A percentile compares a stretch with the other conserved stretches of the same genome.
Evolutionary conservation across 2,113 vertebrate genomes (phyloP).

Genomic region (Passer domesticus): DNA sequence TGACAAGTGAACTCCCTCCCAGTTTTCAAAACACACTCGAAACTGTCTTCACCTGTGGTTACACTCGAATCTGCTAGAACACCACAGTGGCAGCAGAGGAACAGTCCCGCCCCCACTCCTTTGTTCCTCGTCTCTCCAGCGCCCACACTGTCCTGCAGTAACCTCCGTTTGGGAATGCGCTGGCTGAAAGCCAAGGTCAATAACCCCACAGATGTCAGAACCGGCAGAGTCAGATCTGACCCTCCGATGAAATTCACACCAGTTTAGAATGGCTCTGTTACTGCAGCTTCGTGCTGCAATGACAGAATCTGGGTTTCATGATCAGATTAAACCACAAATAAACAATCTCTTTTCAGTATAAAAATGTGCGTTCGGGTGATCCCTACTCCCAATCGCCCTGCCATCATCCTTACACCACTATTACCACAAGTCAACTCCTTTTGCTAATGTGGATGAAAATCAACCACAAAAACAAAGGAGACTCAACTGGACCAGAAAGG

Average conservation of each 20-base stretch:
- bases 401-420: not conserved
- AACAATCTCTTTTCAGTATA: not conserved
- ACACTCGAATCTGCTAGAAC: not conserved
- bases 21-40: not conserved
- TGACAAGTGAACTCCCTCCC: not conserved
- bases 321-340: not conserved
- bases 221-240: not conserved
- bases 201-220: not conserved
- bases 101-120: not conserved
- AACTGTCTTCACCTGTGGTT: not conserved
- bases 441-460: not conserved
- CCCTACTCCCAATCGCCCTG: not conserved
- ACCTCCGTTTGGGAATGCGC: not conserved
- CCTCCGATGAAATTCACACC: fast-evolving
- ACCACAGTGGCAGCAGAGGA: not conserved
- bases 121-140: not conserved
- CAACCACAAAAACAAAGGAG: not conserved
- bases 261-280: not conserved
- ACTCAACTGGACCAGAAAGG: not conserved
- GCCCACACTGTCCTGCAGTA: not conserved
- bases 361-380: not conserved
- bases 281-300: not conserved
- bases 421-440: not conserved
- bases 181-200: not conserved
- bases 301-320: not conserved